Percentiles rank a stretch among this genome's conserved stretches.
Conservation (phyloP, 2,888 invertebrate species). For the Scaptomyza flava region DNA sequence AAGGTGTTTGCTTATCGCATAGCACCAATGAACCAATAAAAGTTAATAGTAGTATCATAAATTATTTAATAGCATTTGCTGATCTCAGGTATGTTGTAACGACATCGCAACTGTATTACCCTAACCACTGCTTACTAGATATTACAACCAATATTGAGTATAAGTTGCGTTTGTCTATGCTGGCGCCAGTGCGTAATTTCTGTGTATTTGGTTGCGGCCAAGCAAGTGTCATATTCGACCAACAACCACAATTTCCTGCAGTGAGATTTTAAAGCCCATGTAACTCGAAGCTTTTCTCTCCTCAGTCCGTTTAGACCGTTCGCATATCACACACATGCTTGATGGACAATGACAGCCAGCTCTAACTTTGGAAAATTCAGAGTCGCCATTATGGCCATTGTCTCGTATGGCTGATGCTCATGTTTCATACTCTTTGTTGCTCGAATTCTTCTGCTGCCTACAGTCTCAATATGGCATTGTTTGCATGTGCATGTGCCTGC, state of each 20-base stretch:
- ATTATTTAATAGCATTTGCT: conserved; percentile 29
- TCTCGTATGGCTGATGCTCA: conserved; percentile 48
- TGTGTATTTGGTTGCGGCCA: conserved; percentile 15
- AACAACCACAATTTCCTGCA: conserved; percentile 32
- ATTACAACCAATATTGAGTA: conserved; percentile 45
- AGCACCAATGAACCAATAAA: conserved; percentile 38
- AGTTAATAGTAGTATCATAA: conserved; percentile 20
- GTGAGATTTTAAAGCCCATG: conserved; percentile 67
- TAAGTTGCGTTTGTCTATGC: conserved; percentile 27
- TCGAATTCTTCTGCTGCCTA: conserved; percentile 5
- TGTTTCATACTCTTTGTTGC: conserved; percentile 55
- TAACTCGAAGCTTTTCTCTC: conserved; percentile 52
- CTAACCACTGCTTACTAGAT: conserved; percentile 13
- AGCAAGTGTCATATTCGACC: conserved; percentile 65
- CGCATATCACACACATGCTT: conserved; percentile 7
- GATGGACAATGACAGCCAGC: conserved; percentile 15
- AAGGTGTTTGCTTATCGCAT: conserved; percentile 52
- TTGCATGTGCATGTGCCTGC: conserved; percentile 31
- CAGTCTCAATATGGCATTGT: conserved; percentile 46
- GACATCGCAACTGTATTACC: conserved; percentile 24
- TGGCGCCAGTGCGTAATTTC: conserved; percentile 12
- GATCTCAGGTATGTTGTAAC: conserved; percentile 26
- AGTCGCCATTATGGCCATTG: conserved; percentile 52
- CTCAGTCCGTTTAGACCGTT: not conserved
- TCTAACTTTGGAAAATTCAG: conserved; percentile 15